Conservation (phyloP, 2,888 invertebrate genomes). For the Chaetoderma sp. region DNA sequence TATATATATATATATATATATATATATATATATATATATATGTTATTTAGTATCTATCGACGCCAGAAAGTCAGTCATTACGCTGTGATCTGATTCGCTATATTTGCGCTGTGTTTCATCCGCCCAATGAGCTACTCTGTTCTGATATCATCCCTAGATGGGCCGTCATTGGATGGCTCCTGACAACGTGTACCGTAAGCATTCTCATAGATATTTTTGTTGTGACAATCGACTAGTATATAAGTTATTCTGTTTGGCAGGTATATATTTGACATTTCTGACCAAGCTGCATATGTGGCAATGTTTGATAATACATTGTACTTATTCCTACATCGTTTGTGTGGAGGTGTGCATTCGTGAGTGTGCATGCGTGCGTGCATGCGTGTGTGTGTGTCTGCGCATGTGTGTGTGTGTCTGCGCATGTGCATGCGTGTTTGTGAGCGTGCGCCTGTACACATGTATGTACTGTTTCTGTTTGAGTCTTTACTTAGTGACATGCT, state of each 20-base stretch:
- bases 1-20: slow-evolving; percentile 93
- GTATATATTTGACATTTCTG: background rate
- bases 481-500: too few relatives aligned
- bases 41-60: slow-evolving; percentile 90
- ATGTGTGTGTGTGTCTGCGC: too few relatives aligned
- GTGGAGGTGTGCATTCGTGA: too few relatives aligned
- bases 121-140: slow-evolving; percentile 90
- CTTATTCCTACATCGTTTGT: too few relatives aligned
- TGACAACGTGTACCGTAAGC: slow-evolving; percentile 84
- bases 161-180: slow-evolving; percentile 94
- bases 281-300: too few relatives aligned
- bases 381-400: too few relatives aligned
- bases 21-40: too few relatives aligned
- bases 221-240: background rate
- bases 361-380: too few relatives aligned
- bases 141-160: slow-evolving; percentile 95
- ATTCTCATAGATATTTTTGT: background rate
- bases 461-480: too few relatives aligned
- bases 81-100: slow-evolving; percentile 93
- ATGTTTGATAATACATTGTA: background rate
- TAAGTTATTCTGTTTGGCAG: background rate
- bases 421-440: too few relatives aligned
- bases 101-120: slow-evolving; percentile 93
- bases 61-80: slow-evolving; percentile 90
- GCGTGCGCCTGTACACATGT: too few relatives aligned